Evolutionary conservation across 2,113 vertebrate species (phyloP).

Genomic region (Noctilio leporinus): DNA sequence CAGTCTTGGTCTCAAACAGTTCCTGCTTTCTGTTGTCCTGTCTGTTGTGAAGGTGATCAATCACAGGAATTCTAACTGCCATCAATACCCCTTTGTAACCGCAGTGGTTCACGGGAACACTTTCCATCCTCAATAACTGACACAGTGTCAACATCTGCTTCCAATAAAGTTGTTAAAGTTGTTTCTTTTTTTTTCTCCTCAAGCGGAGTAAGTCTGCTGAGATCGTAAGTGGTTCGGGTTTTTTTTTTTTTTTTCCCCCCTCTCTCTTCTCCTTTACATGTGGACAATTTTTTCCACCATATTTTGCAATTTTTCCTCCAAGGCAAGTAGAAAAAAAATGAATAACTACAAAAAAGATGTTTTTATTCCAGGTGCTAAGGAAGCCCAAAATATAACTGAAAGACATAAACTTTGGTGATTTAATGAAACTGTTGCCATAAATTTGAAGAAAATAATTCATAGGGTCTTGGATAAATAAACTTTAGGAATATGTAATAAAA

Average conservation of each 20-base stretch:
- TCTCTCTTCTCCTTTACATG: slow-evolving; percentile 36
- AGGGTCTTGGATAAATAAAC: not conserved
- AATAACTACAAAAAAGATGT: not conserved
- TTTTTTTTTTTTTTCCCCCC: no score
- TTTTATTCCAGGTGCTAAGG: slow-evolving; percentile 29
- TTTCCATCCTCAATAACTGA: slow-evolving; percentile 68
- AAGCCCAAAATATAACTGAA: not conserved
- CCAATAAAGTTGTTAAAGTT: slow-evolving; percentile 73
- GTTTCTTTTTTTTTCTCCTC: slow-evolving; percentile 38
- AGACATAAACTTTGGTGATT: not conserved
- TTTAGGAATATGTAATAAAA: not conserved
- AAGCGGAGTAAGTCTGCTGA: slow-evolving; percentile 65
- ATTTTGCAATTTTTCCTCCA: slow-evolving; percentile 21
- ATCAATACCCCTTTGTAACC: slow-evolving; percentile 22
- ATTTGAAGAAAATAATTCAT: not conserved
- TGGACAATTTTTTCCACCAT: slow-evolving; percentile 28
- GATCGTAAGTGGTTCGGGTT: slow-evolving; percentile 27
- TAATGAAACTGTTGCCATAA: not conserved
- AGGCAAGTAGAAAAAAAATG: not conserved
- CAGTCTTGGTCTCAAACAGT: slow-evolving; percentile 34
- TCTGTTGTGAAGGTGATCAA: slow-evolving; percentile 43
- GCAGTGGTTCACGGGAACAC: not conserved
- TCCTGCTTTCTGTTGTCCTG: slow-evolving; percentile 27
- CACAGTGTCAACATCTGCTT: slow-evolving; percentile 77
- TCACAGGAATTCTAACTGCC: slow-evolving; percentile 32